Evolutionary conservation across 2,113 vertebrate species (phyloP).

Genomic region (Ptilorrhoa leucosticta): DNA sequence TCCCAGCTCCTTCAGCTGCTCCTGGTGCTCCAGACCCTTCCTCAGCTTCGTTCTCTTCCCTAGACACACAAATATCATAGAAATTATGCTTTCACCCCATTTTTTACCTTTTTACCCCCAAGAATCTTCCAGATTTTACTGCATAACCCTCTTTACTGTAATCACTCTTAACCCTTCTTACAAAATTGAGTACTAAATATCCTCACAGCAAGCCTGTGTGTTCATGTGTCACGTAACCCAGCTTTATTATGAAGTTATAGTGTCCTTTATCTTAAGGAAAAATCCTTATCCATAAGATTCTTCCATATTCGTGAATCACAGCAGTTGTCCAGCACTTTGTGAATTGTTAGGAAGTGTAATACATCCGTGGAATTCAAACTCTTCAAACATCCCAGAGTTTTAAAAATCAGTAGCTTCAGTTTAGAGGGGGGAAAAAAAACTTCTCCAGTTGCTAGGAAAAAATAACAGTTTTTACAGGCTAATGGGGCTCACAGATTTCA

Average conservation of each 20-base stretch:
- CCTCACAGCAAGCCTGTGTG: not conserved
- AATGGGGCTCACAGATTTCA: not conserved
- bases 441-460: not conserved
- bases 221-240: not conserved
- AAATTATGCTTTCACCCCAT: not conserved
- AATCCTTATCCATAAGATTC: not conserved
- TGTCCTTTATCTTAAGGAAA: not conserved
- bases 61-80: not conserved
- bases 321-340: not conserved
- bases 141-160: not conserved
- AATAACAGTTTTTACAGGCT: not conserved
- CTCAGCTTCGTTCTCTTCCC: accelerated
- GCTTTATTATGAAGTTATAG: not conserved
- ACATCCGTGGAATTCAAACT: accelerated
- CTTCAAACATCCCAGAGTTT: not conserved
- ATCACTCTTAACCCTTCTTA: not conserved
- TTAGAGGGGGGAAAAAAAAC: accelerated
- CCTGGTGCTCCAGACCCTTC: accelerated
- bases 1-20: not conserved
- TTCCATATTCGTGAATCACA: not conserved
- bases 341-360: not conserved
- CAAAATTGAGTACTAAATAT: not conserved
- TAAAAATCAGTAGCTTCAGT: not conserved
- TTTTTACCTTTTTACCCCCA: accelerated
- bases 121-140: not conserved